Percentiles rank a stretch among this genome's conserved stretches.
Conservation (phyloP, 2,797 vertebrate species). For the Geotrypetes seraphini region DNA sequence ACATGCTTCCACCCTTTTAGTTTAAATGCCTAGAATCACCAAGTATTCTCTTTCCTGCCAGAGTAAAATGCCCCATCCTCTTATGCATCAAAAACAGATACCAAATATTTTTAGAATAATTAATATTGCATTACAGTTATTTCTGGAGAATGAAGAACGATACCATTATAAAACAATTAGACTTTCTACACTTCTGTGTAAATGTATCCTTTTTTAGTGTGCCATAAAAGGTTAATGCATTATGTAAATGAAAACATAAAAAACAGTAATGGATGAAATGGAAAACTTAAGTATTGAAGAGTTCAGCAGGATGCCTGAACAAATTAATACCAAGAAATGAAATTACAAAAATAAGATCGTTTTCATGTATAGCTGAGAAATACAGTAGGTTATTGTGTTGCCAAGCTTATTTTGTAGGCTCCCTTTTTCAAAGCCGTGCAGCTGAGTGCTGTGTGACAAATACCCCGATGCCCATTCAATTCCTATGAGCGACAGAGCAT, state of each 20-base stretch:
- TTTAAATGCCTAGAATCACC: no score
- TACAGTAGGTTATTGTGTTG: neutral
- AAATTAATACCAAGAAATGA: neutral
- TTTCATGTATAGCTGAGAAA: neutral
- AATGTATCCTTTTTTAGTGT: neutral
- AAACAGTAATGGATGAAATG: fast-evolving
- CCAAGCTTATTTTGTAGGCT: neutral
- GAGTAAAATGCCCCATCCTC: no score
- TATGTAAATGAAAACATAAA: neutral
- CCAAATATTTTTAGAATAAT: no score
- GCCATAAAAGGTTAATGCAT: neutral
- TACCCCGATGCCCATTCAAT: no score
- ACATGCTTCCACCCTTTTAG: no score
- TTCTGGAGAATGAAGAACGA: neutral
- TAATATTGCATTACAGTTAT: neutral
- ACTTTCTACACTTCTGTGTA: neutral
- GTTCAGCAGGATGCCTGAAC: neutral
- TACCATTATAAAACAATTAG: neutral
- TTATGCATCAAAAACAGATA: no score
- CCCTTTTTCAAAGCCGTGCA: no score
- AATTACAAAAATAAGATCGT: neutral
- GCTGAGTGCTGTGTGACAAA: no score
- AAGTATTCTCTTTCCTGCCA: no score
- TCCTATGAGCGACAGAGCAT: no score
- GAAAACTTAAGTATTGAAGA: neutral